Base-by-base conservation (phyloP, 92 coral and sea anemone genomes). In the Ricordea florida region DNA sequence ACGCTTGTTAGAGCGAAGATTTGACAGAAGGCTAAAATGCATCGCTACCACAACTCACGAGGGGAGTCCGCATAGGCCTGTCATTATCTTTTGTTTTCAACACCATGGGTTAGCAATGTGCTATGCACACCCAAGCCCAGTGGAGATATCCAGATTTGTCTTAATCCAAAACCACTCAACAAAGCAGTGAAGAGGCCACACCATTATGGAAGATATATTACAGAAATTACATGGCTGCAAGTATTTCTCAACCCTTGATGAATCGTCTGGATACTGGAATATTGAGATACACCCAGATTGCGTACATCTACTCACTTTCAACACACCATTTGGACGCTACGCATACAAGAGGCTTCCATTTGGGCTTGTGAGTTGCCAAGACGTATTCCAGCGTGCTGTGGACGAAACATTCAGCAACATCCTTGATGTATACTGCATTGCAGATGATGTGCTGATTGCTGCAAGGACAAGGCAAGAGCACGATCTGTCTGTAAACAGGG, bases 331-430 rank as follows among this genome's bases (percentile, higher is more conserved):
- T 65, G 75, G 82, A 76, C 42, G 82, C 14, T 76, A 62, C 50
- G 74, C 74, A 49, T 76, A 49, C 74, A 63, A 51, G 48, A 77
- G 83, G 75, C 75, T 77, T 65, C 83, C 74, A 64, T 78, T 67
- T 66, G 88, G 82, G 51, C 77, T 73, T 32, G 71, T 82, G 77
- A 62, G 83, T 26, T 74, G 83, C 88, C 88, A 82, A 74, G 83
- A 82, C 62, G 77, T 82, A 62, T 82, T 82, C 83, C 83, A 82
- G 55, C 57, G 78, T 13, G 83, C 83, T 37, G 64, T 82, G 33
- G 62, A 75, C 69, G 85, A 79, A 44, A 79, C 85, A 55, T 79
- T 79, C 56, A 69, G 79, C n/a, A 78, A 79, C 85, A 68, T 79
- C 69, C 85, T 78, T 47, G 69, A 69, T 65, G 71, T 79, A 68